phyloP scores from a whole-genome alignment of 2,113 vertebrate genomes.

The Platysteira castanea region DNA sequence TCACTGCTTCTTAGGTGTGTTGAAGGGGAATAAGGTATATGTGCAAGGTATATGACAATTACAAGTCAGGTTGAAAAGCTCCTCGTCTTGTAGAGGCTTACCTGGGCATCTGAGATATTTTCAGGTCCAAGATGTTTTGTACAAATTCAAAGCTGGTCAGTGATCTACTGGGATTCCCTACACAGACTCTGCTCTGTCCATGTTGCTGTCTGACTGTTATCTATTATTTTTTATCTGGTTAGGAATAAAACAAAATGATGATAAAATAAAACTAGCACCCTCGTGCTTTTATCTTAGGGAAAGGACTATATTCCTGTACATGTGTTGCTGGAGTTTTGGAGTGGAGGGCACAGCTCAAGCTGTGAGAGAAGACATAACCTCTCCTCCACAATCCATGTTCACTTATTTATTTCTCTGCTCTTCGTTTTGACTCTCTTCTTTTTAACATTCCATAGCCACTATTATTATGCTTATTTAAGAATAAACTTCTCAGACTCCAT shows the following conservation, averaged over 20 bases:
- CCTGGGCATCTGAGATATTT: background rate
- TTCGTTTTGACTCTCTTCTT: accelerated
- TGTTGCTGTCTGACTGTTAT: background rate
- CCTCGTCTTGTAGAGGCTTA: background rate
- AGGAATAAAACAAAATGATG: background rate
- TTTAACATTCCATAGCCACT: background rate
- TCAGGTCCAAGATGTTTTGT: background rate
- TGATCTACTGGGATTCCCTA: background rate
- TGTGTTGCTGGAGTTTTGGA: background rate
- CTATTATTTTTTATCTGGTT: background rate
- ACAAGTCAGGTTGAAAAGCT: background rate
- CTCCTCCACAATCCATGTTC: accelerated
- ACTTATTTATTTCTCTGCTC: background rate
- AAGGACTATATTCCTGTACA: background rate
- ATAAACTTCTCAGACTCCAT: background rate
- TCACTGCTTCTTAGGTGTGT: background rate
- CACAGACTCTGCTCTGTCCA: accelerated
- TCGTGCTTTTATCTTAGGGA: background rate
- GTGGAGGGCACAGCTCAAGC: background rate
- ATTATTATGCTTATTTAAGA: background rate
- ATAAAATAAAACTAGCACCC: background rate
- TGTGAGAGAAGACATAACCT: background rate
- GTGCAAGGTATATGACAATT: background rate
- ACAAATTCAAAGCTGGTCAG: background rate
- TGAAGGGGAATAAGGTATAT: background rate